Percentiles rank a stretch among this genome's conserved stretches.
Evolutionary conservation across 2,888 invertebrate genomes (phyloP).

Genomic region (Ennomos fuscantarius): DNA sequence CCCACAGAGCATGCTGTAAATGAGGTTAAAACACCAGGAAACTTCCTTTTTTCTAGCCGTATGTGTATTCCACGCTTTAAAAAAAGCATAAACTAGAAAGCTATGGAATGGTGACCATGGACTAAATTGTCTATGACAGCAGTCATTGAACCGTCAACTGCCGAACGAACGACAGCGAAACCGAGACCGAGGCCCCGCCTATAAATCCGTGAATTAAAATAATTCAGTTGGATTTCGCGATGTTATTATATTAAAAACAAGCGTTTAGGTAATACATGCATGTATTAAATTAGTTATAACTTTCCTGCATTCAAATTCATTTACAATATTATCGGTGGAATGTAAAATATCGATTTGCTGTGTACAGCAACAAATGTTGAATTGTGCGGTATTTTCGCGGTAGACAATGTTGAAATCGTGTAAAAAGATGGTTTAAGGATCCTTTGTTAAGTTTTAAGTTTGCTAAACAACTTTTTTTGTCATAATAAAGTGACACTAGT

Average conservation of each 20-base stretch:
- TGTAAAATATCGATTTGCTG: conserved; percentile 75
- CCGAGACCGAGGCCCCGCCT: conserved; percentile 81
- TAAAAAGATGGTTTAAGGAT: conserved; percentile 46
- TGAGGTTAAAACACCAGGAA: too few species aligned
- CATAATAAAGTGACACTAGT: conserved; percentile 57
- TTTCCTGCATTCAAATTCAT: conserved; percentile 3
- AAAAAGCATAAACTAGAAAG: conserved; percentile 20
- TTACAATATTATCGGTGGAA: conserved; percentile 43
- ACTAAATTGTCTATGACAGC: conserved; percentile 57
- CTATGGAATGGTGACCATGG: conserved; percentile 30
- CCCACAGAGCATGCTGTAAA: too few species aligned
- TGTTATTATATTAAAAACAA: conserved; percentile 73
- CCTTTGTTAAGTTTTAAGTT: conserved; percentile 44
- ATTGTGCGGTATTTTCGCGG: conserved; percentile 63
- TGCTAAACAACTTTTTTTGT: conserved; percentile 57
- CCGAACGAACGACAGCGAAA: conserved; percentile 76
- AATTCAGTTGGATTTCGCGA: conserved; percentile 75
- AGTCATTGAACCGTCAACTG: conserved; percentile 75
- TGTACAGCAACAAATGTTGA: conserved; percentile 63
- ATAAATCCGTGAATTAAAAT: conserved; percentile 71
- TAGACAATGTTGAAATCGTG: conserved; percentile 53
- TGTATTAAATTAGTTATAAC: conserved; percentile 12
- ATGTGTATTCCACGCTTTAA: too few species aligned
- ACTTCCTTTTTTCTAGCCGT: too few species aligned
- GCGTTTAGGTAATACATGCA: conserved; percentile 66